Base-by-base conservation (phyloP, 2,113 vertebrate genomes). In the Sardina pilchardus region DNA sequence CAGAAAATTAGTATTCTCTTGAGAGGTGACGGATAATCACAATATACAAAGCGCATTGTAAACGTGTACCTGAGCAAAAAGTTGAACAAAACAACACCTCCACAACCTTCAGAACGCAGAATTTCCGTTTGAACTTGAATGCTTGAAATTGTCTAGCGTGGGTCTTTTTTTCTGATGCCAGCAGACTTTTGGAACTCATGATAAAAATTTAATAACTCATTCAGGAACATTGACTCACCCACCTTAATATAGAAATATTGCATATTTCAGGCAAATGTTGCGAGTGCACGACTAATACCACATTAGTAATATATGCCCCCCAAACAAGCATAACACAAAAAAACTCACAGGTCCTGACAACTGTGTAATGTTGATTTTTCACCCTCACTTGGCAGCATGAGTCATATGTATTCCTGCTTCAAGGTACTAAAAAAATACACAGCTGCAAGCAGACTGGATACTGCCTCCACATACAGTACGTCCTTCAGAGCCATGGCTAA, bases 1-100 rank as follows among this genome's bases (percentile, higher is more conserved):
- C 53, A 86, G 82, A 87, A 90, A 91, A 91, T 91, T 90, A 36
- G 81, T 89, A 91, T 91, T 87, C 85, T 89, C 87, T 81, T 86
- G 88, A 85, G 91, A 91, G 59, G 87, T 81, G 83, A 90, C 67
- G 42, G 42, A 47, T 90, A 89, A 91, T 86, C 48, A 81, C 78
- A 88, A 82, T 59, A 81, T 26, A 84, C 26, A 86, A 71, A 24
- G 44, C 47, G 82, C 30, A 56, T 82, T 84, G 86, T 83, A 63
- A 86, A 88, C 45, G 71, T 34, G 80, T 50, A 85, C 36, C 82
- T 78, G 56, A 24, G 47, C 82, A 42, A 30, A 81, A 87, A 63
- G 19, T 87, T 87, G 80, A 88, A 85, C 81, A 87, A 83, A 59
- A 39, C 42, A 6, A 5, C 34, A 34, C 71, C 71, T 34, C 10